These are phyloP conservation scores for Myotis myotis DNA, from an alignment of 2,797 vertebrate genomes.

Conservation along the genomic window DNA sequence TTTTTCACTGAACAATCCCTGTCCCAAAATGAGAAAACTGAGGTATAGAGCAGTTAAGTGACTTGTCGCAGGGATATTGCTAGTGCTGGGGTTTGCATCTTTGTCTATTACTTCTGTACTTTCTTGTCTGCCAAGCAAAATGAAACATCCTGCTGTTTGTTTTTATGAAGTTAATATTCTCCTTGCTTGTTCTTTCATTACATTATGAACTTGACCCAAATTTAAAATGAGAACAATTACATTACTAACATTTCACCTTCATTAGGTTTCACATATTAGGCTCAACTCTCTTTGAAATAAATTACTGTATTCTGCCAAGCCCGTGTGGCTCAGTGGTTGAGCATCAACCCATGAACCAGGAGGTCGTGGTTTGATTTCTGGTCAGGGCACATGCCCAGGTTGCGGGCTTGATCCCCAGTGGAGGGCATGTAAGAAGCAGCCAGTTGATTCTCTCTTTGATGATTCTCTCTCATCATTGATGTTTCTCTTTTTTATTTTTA, in stretches of 20 bases:
- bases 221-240: conserved; percentile 43
- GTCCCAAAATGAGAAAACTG: neutral
- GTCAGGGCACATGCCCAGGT: too few relatives aligned
- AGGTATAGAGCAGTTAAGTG: neutral
- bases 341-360: too few relatives aligned
- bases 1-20: neutral
- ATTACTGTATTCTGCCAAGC: conserved; percentile 64
- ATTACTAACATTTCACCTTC: conserved; percentile 32
- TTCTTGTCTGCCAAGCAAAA: neutral
- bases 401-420: too few relatives aligned
- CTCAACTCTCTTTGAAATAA: conserved; percentile 75
- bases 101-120: neutral
- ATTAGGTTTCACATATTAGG: conserved; percentile 59
- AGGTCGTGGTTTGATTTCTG: too few relatives aligned
- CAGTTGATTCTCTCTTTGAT: too few relatives aligned
- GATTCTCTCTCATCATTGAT: too few relatives aligned
- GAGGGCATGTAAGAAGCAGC: too few relatives aligned
- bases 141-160: neutral
- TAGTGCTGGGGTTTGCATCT: neutral
- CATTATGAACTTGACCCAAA: neutral
- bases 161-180: conserved; percentile 42
- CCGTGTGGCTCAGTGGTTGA: too few relatives aligned
- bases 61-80: neutral
- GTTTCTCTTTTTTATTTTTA: too few relatives aligned
- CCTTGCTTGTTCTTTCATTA: conserved; percentile 29